phyloP scores from a whole-genome alignment of 2,888 invertebrate genomes.

The Apoda limacodes region DNA sequence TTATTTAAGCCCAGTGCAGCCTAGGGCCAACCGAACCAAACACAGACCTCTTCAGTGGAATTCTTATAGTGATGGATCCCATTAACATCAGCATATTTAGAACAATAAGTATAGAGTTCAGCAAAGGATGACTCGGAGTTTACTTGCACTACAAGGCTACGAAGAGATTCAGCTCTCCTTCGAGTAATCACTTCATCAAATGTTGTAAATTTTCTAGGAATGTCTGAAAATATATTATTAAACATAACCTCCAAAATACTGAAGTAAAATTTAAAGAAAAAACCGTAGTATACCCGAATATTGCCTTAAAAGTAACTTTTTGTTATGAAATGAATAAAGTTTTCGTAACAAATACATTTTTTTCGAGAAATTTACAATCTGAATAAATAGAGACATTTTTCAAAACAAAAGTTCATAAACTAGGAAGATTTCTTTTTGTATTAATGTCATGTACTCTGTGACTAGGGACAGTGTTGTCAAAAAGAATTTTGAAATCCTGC shows the following conservation, averaged over 20 bases:
- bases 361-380: too few relatives aligned
- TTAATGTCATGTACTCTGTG: too few relatives aligned
- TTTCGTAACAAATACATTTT: constrained; percentile 39
- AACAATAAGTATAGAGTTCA: constrained; percentile 78
- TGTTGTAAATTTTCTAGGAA: constrained; percentile 36
- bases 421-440: too few relatives aligned
- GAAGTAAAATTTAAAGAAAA: constrained; percentile 23
- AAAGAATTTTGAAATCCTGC: too few relatives aligned
- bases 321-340: constrained; percentile 30
- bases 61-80: constrained; percentile 75
- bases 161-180: constrained; percentile 74
- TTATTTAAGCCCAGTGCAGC: too few relatives aligned
- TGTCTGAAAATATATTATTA: constrained; percentile 35
- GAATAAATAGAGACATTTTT: constrained; percentile 56
- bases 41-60: constrained; percentile 50
- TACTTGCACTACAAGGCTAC: constrained; percentile 82
- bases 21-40: too few relatives aligned
- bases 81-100: constrained; percentile 72
- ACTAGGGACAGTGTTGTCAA: too few relatives aligned
- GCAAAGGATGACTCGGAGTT: constrained; percentile 75
- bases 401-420: too few relatives aligned
- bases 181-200: constrained; percentile 71
- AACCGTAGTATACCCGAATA: constrained; percentile 36
- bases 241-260: constrained; percentile 44
- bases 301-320: constrained; percentile 37